Evolutionary conservation across 2,797 vertebrate genomes (phyloP).

Genomic region (Pantherophis alleghaniensis): DNA sequence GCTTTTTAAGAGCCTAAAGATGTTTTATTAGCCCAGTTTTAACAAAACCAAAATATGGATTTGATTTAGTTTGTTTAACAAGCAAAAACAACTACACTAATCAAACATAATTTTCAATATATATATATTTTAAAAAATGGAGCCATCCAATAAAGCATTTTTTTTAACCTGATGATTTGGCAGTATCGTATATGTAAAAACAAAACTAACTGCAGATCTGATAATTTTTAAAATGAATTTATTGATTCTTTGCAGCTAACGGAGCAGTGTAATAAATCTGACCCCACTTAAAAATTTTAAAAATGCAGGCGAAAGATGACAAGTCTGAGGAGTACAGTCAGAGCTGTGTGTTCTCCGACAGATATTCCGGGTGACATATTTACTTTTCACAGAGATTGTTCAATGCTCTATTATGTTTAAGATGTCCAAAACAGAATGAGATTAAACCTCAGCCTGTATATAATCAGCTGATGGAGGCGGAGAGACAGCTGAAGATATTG

Average conservation of each 20-base stretch:
- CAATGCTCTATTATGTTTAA: not conserved
- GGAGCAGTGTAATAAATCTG: not conserved
- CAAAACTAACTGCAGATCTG: not conserved
- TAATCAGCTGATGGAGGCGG: not conserved
- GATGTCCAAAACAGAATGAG: not conserved
- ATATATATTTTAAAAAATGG: not conserved
- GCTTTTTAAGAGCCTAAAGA: not conserved
- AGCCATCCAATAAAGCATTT: not conserved
- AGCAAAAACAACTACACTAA: not conserved
- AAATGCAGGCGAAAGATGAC: not conserved
- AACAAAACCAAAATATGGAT: not conserved
- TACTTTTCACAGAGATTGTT: not conserved
- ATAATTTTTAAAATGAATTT: not conserved
- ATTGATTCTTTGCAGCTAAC: not conserved
- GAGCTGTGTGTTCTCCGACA: not conserved
- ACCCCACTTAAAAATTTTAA: not conserved
- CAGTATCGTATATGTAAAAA: not conserved
- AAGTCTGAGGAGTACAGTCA: not conserved
- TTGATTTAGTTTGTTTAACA: constrained; percentile 8
- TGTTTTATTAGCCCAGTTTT: not conserved
- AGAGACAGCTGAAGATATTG: not conserved
- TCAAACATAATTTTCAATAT: not conserved
- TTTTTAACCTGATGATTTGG: not conserved
- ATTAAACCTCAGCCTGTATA: not conserved
- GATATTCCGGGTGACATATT: not conserved